Evolutionary conservation across 2,888 invertebrate genomes (phyloP), one percentile per base, ranked within the genome.

Genomic region (Acrobasis suavella): DNA sequence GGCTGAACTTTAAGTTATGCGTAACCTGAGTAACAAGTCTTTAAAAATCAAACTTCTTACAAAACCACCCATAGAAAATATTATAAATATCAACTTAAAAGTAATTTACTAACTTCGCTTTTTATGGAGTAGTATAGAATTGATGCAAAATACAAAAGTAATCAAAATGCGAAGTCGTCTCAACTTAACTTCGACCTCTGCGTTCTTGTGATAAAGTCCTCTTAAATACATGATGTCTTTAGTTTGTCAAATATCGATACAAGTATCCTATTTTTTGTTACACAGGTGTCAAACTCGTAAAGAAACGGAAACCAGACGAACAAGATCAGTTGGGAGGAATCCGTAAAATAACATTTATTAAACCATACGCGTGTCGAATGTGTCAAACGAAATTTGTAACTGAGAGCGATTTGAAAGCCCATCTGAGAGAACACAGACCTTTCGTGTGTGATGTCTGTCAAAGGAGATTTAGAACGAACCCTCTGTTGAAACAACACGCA

Each of bases 281-380:
- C 17, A 17, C 56, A 56, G 56, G 56, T 42, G 17, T 56, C 42
- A 56, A 39, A 56, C 56, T 56, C 17, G 16, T 56, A 42, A 56
- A 56, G 56, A 56, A 42, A 56, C 42, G 22, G 12, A 42, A 12
- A 14, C 3, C 17, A 22, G 56, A 42, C 15, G 55, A 55, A 10
- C 55, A 55, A 17, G 56, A 56, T 10, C 15, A 15, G 10, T 10
- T 10, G 9, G 22, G 17, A 52, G 32, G 14, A 52, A 46, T n/a
- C 14, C 56, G 56, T 56, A 56, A 42, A 42, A 56, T 56, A 14
- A 56, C n/a, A 10, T 56, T 56, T 12, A 46, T 22, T 46, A 42
- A 22, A 9, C 42, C 22, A 9, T 42, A 42, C 42, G 16, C 56
- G 14, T 56, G 56, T 46, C 42, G 56, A 1, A 42, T 22, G 6